Evolutionary conservation across 2,113 vertebrate species (phyloP).

Genomic region (Ciconia maguari): DNA sequence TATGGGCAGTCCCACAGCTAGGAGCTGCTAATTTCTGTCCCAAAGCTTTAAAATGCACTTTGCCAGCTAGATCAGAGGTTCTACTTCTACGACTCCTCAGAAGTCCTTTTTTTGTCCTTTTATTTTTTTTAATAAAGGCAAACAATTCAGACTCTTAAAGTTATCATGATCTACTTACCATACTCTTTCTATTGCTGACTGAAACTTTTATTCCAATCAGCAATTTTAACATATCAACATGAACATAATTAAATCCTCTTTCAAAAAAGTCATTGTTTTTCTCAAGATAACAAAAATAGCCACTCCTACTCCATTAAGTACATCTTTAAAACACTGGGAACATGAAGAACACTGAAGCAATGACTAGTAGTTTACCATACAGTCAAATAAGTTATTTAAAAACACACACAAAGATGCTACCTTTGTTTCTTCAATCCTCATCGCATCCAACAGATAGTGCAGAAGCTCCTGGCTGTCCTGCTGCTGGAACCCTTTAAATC

Average conservation of each 20-base stretch:
- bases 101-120: background rate
- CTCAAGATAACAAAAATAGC: background rate
- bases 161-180: background rate
- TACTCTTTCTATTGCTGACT: background rate
- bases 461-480: constrained; percentile 98
- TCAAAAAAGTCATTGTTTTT: background rate
- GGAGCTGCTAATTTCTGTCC: background rate
- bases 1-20: background rate
- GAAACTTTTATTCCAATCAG: background rate
- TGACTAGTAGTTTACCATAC: background rate
- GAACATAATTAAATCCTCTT: background rate
- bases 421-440: constrained; percentile 96
- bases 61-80: background rate
- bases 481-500: constrained; percentile 98
- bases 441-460: constrained; percentile 92
- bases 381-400: background rate
- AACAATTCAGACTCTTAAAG: background rate
- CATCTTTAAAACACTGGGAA: background rate
- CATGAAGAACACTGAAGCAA: background rate
- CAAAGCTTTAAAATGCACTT: background rate
- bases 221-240: background rate
- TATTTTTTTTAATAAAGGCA: background rate
- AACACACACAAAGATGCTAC: constrained; percentile 66
- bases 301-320: background rate
- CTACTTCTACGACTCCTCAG: background rate